Conservation (phyloP, 2,113 vertebrate species). For the Lampris megalopsis region DNA sequence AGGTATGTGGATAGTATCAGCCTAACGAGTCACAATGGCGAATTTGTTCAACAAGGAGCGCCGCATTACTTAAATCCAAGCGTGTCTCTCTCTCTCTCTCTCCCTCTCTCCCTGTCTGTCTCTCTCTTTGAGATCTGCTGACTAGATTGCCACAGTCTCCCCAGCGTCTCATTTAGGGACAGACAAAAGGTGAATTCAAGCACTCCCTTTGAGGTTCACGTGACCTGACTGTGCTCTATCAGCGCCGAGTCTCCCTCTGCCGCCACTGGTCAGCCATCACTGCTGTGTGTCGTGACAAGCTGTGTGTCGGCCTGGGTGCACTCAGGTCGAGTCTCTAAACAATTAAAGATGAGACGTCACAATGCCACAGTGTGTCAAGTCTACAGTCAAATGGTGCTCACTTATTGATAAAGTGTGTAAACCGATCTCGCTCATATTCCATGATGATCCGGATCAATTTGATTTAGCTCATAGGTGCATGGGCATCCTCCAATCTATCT, state of each 20-base stretch:
- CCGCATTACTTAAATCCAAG: slow-evolving; percentile 78
- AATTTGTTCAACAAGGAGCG: slow-evolving; percentile 83
- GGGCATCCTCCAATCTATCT: too few relatives aligned
- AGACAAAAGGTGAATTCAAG: slow-evolving; percentile 80
- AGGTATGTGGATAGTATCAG: slow-evolving; percentile 83
- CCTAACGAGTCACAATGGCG: slow-evolving; percentile 77
- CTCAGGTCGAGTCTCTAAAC: neutral
- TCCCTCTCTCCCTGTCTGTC: neutral
- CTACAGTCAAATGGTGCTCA: neutral
- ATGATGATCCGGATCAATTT: slow-evolving; percentile 22
- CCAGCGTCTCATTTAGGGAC: slow-evolving; percentile 75
- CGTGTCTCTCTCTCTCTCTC: slow-evolving; percentile 63
- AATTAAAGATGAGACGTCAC: neutral
- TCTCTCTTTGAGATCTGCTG: slow-evolving; percentile 73
- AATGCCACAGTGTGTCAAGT: neutral
- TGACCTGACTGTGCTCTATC: slow-evolving; percentile 68
- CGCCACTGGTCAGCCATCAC: slow-evolving; percentile 51
- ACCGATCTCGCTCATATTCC: slow-evolving; percentile 15
- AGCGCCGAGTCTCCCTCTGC: slow-evolving; percentile 66
- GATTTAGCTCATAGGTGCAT: neutral
- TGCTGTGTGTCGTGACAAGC: slow-evolving; percentile 8
- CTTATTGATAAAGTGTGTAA: neutral
- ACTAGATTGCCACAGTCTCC: slow-evolving; percentile 74
- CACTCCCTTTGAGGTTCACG: slow-evolving; percentile 74
- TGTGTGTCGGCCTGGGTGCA: slow-evolving; percentile 6